Conservation (phyloP, 2,888 invertebrate genomes). For the Hypsopygia costalis region DNA sequence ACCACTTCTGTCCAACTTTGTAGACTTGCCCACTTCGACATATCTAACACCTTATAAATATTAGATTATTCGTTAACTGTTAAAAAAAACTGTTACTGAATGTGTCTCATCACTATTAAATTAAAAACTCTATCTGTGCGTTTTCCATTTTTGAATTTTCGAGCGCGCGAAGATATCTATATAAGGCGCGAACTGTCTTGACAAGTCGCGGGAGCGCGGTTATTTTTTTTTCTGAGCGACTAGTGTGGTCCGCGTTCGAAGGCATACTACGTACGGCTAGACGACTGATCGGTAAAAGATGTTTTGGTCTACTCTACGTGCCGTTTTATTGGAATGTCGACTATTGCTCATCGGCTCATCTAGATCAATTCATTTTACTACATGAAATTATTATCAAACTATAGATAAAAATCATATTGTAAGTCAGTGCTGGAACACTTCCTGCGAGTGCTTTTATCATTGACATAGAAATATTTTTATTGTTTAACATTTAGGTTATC, state of each 20-base stretch:
- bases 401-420: no score
- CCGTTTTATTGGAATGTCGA: conserved; percentile 7
- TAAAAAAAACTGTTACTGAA: no score
- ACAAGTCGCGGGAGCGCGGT: conserved; percentile 15
- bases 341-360: conserved; percentile 7
- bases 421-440: no score
- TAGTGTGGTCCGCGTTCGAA: conserved; percentile 35
- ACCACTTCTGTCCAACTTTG: conserved; percentile 41
- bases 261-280: conserved; percentile 39
- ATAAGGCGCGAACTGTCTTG: conserved; percentile 16
- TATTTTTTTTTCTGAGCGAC: conserved; percentile 41
- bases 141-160: conserved; percentile 30
- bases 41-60: conserved; percentile 7
- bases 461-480: no score
- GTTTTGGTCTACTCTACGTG: conserved; percentile 15
- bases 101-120: conserved; percentile 16
- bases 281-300: conserved; percentile 11
- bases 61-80: conserved; percentile 8
- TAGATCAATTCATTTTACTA: conserved; percentile 2
- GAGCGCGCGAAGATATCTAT: no score
- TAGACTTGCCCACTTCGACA: conserved; percentile 24
- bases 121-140: conserved; percentile 18
- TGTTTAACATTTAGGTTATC: no score
- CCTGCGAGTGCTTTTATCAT: not conserved
- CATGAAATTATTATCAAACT: not conserved